Base-by-base conservation (phyloP, 1,140 invertebrate genomes). In the Bombus superbus region DNA sequence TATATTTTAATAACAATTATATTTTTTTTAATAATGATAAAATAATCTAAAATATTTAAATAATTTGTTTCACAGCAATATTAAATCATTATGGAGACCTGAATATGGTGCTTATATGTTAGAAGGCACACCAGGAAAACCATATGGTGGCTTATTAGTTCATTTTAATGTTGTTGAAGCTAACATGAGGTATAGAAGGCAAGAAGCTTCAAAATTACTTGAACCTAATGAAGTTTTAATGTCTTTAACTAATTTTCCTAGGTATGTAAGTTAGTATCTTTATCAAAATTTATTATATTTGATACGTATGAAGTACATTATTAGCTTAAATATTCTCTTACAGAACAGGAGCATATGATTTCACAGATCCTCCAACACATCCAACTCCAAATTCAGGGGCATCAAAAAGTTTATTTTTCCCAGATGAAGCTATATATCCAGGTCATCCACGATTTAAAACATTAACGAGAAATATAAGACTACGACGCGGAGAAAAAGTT, bases 31-130 rank as follows among this genome's bases (percentile, higher is more conserved):
- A 62, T 62, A 62, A 62, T 62, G 2, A 35, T 66, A 32, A 66
- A 35, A 66, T 32, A 66, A 32, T 66, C 15, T 32, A 18, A 66
- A 76, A 40, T 53, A 42, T n/a, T 25, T 3, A 62, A 77, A 28
- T 68, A 53, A 25, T 18, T 64, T 80, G 1, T 68, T 72, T 94
- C 92, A 75, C 86, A 96, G 96, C 85, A 96, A 97, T 92, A 97
- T 98, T 11, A 98, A 98, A 92, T 98, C 98, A 8, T 94, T 99
- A 35, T 99, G 99, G 99, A 96, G 98, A 76, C 99, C 99, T 32
- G 99, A 99, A 96, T 99, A 99, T 96, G 99, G 98, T 44, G 97
- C 98, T 73, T 99, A 99, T 92, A 99, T 99, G 99, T 96, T 99
- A 73, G 99, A 99, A 96, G 99, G 99, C n/a, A 99, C 99, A 3